Evolutionary conservation across 1,140 invertebrate genomes (phyloP).

Genomic region (Branchinecta lindahli): DNA sequence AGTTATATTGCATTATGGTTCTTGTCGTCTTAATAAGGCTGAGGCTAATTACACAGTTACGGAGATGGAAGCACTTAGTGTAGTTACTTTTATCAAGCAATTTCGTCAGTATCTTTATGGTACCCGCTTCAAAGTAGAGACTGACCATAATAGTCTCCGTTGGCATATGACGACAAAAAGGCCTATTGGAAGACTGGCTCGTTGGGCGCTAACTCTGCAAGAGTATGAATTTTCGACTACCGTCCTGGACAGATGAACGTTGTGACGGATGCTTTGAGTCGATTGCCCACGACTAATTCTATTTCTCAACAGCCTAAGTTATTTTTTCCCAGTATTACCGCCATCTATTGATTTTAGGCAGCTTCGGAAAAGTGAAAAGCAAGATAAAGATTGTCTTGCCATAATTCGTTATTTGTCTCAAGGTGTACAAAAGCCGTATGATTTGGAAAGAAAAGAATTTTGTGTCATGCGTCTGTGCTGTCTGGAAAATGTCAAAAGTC

Average conservation of each 20-base stretch:
- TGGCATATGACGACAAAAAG: not conserved
- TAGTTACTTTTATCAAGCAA: not conserved
- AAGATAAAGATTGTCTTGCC: not conserved
- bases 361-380: not conserved
- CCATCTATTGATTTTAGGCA: not conserved
- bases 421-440: not conserved
- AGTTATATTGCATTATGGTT: not conserved
- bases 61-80: not conserved
- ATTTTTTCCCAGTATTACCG: not conserved
- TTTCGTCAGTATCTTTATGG: constrained; percentile 1
- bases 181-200: not conserved
- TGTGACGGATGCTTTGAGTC: not conserved
- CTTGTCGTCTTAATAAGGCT: not conserved
- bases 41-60: not conserved
- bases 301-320: not conserved
- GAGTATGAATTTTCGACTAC: not conserved
- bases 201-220: not conserved
- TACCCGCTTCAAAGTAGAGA: not conserved
- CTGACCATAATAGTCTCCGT: not conserved
- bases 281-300: not conserved
- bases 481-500: not conserved
- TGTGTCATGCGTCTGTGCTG: not conserved
- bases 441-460: not conserved
- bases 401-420: not conserved
- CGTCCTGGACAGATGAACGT: not conserved